Evolutionary conservation across 2,797 vertebrate species (phyloP).

Genomic region (Sebastes ruberrimus): DNA sequence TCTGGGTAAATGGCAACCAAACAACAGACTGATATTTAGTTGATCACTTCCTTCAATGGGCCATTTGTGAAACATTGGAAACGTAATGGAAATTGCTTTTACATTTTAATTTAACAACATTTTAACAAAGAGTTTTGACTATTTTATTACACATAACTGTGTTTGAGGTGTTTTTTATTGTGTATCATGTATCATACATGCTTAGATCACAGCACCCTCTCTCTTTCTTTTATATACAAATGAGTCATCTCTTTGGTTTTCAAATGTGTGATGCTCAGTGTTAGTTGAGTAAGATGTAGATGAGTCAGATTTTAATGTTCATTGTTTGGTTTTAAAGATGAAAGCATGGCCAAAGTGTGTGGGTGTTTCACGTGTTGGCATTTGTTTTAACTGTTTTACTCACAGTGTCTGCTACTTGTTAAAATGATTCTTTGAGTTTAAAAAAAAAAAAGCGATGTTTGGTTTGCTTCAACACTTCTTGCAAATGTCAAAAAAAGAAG

Average conservation of each 20-base stretch:
- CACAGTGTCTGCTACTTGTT: not conserved
- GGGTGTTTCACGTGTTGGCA: not conserved
- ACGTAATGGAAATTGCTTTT: not conserved
- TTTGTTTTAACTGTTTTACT: not conserved
- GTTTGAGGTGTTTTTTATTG: constrained; percentile 8
- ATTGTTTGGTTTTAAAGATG: not conserved
- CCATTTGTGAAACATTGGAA: not conserved
- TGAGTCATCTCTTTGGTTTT: not conserved
- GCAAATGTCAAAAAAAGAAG: not conserved
- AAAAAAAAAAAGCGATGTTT: not conserved
- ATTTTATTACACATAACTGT: not conserved
- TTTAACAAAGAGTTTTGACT: constrained; percentile 3
- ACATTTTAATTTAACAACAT: constrained; percentile 9
- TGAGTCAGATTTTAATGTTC: not conserved
- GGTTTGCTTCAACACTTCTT: not conserved
- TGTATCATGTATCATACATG: not conserved
- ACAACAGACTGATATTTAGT: constrained; percentile 53
- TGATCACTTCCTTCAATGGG: not conserved
- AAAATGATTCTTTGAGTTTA: not conserved
- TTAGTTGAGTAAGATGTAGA: not conserved
- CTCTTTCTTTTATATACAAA: not conserved
- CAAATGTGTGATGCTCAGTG: not conserved
- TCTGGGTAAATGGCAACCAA: constrained; percentile 41
- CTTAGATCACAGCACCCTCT: not conserved
- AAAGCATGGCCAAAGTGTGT: not conserved